Percentiles rank a stretch among this genome's conserved stretches.
These are phyloP conservation scores for Agrypnia vestita DNA, from an alignment of 1,140 invertebrate genomes.

Conservation along the genomic window DNA sequence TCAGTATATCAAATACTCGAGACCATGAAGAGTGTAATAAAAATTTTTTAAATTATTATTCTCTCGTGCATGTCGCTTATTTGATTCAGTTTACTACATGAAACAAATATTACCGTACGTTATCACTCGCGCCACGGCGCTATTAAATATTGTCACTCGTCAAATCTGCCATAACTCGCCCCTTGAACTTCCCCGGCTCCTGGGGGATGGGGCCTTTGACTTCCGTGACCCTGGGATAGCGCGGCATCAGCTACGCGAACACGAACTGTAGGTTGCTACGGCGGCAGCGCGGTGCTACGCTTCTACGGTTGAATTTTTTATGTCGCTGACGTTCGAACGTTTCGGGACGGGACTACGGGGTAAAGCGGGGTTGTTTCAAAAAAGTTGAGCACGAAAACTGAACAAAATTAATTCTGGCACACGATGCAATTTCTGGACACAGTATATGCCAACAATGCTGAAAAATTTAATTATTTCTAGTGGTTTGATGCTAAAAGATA, in stretches of 20 bases:
- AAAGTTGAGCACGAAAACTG: neutral
- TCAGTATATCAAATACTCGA: too few species aligned
- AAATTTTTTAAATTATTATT: too few species aligned
- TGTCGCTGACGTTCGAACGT: conserved; percentile 5
- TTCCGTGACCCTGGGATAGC: conserved; percentile 22
- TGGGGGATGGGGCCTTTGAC: conserved; percentile 5
- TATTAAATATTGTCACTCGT: conserved; percentile 12
- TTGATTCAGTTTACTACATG: too few species aligned
- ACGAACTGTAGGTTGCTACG: neutral
- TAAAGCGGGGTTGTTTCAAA: conserved; percentile 2
- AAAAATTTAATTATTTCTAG: too few species aligned
- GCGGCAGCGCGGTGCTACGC: neutral
- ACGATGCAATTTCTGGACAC: too few species aligned
- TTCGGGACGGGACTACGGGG: neutral
- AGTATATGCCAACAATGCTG: too few species aligned
- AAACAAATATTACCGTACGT: too few species aligned
- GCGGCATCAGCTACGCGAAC: neutral
- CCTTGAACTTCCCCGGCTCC: neutral
- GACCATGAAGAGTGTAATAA: too few species aligned
- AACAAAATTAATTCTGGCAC: too few species aligned
- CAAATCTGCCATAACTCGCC: conserved; percentile 16
- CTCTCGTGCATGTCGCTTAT: too few species aligned
- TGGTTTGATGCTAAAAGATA: too few species aligned
- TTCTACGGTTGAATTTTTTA: conserved; percentile 17
- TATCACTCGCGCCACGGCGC: too few species aligned